A percentile compares a stretch with the other conserved stretches of the same genome.
Conservation (phyloP, 2,113 vertebrate genomes). For the Protomyctophum bolini region DNA sequence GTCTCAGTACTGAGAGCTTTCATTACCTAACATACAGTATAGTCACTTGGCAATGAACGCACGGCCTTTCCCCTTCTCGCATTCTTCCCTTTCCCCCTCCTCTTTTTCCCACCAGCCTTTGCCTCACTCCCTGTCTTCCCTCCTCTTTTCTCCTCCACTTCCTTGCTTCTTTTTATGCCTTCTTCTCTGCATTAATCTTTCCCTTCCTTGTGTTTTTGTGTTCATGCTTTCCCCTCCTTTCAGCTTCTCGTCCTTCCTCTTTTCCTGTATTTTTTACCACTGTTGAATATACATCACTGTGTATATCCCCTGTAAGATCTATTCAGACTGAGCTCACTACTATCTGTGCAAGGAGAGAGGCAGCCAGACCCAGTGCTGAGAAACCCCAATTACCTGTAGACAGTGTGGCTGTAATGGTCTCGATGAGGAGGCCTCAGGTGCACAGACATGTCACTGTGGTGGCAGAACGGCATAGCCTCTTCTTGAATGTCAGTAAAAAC, state of each 20-base stretch:
- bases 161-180: neutral
- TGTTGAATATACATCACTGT: no score
- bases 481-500: no score
- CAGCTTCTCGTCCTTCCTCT: neutral
- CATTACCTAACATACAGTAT: constrained; percentile 2
- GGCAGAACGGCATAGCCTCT: no score
- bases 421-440: no score
- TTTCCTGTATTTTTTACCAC: no score
- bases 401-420: no score
- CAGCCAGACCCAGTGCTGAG: no score
- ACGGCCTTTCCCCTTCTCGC: neutral
- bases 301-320: no score
- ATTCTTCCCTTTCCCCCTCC: neutral
- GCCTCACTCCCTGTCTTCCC: neutral
- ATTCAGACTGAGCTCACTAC: no score
- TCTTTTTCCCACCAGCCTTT: neutral
- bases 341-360: no score
- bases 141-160: neutral
- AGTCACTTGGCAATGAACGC: constrained; percentile 3
- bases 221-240: neutral
- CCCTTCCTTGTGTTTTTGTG: neutral
- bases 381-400: no score
- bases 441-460: no score
- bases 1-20: constrained; percentile 38
- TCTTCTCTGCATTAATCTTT: neutral